A percentile compares a stretch with the other conserved stretches of the same genome.
These are phyloP conservation scores for Nipponacmea schrenckii DNA, from an alignment of 2,888 invertebrate species.

Conservation along the genomic window DNA sequence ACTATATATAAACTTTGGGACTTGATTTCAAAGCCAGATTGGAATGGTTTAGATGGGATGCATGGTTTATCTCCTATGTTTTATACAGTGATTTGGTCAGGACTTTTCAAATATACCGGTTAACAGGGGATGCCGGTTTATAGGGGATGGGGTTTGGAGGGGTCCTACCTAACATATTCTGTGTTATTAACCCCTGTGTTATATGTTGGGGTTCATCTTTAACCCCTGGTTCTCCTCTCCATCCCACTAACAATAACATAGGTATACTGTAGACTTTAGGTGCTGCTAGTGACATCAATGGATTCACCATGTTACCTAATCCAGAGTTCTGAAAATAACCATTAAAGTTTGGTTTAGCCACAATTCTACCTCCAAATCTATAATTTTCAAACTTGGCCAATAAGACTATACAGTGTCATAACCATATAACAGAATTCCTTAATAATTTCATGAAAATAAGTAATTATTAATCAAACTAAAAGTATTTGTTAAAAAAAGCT, in stretches of 20 bases:
- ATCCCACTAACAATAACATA: conserved; percentile 68
- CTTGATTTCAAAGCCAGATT: too few relatives aligned
- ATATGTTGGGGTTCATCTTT: conserved; percentile 70
- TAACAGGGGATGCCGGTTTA: too few relatives aligned
- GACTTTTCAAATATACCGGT: too few relatives aligned
- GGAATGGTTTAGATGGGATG: too few relatives aligned
- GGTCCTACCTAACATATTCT: conserved; percentile 65
- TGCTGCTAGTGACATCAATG: conserved; percentile 69
- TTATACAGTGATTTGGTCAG: too few relatives aligned
- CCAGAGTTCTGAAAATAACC: conserved; percentile 66
- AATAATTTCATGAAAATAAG: too few relatives aligned
- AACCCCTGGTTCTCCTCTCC: conserved; percentile 70
- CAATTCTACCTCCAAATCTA: background rate
- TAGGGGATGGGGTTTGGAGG: too few relatives aligned
- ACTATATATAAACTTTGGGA: too few relatives aligned
- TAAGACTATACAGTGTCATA: background rate
- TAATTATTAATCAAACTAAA: too few relatives aligned
- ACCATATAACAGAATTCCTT: too few relatives aligned
- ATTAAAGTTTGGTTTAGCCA: background rate
- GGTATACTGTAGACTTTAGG: conserved; percentile 69
- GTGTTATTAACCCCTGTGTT: conserved; percentile 69
- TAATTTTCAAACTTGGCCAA: background rate
- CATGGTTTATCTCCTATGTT: too few relatives aligned
- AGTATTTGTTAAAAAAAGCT: too few relatives aligned
- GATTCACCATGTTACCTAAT: conserved; percentile 69